A percentile compares a stretch with the other conserved stretches of the same genome.
Conservation (phyloP, 2,113 vertebrate species). For the Daubentonia madagascariensis region DNA sequence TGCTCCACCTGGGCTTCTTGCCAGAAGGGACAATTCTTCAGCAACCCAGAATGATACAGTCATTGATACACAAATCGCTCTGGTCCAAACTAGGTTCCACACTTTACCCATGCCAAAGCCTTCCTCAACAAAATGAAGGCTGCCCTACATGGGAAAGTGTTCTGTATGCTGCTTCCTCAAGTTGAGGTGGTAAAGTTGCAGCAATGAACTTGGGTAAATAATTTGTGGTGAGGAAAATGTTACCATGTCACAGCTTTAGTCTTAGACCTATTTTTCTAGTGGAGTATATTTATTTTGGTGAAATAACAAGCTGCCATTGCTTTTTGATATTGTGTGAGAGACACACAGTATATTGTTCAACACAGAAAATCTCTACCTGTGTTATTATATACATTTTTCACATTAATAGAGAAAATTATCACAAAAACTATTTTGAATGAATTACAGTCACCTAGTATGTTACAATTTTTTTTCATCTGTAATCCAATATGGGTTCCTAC, state of each 20-base stretch:
- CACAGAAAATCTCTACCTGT: conserved; percentile 11
- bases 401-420: conserved; percentile 61
- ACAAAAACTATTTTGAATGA: conserved; percentile 70
- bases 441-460: conserved; percentile 32
- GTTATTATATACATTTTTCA: conserved; percentile 46
- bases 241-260: neutral
- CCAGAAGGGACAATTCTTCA: neutral
- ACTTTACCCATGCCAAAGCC: neutral
- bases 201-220: neutral
- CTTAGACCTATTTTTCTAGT: conserved; percentile 23
- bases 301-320: conserved; percentile 34
- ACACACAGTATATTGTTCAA: neutral
- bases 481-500: conserved; percentile 65
- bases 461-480: conserved; percentile 54
- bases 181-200: neutral
- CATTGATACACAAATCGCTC: neutral
- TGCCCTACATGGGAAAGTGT: neutral
- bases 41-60: neutral
- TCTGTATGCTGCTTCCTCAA: neutral
- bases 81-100: neutral
- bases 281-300: conserved; percentile 14
- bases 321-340: conserved; percentile 46
- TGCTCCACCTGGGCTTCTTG: neutral
- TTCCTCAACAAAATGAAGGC: neutral
- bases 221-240: neutral